Percentiles rank a stretch among this genome's conserved stretches.
These are phyloP conservation scores for Heterodera schachtii DNA, from an alignment of 1,140 invertebrate species.

Conservation along the genomic window DNA sequence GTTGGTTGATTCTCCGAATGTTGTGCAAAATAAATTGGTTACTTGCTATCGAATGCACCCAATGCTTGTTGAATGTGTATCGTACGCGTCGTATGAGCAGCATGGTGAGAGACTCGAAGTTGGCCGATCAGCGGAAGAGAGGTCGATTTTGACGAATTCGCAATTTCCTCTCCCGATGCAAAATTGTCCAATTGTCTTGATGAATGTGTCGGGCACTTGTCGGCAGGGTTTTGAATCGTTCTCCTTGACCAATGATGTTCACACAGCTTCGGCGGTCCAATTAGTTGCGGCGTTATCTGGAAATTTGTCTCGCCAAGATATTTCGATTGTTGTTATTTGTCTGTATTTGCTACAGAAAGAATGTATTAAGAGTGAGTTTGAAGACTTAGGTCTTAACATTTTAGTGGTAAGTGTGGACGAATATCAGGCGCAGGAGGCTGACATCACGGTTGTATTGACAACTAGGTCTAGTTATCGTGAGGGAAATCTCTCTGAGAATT, in stretches of 20 bases:
- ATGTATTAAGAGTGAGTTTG: neutral
- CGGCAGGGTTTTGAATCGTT: neutral
- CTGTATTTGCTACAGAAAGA: conserved; percentile 2
- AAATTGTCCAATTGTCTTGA: neutral
- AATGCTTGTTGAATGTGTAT: neutral
- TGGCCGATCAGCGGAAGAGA: neutral
- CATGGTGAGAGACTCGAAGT: neutral
- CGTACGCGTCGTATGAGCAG: conserved; percentile 1
- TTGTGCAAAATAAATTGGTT: neutral
- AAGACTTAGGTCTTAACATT: neutral
- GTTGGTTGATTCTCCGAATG: neutral
- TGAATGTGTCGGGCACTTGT: conserved; percentile 4
- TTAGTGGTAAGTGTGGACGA: neutral
- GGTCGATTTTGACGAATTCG: neutral
- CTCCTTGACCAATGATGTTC: conserved; percentile 1
- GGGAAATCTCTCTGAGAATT: no score
- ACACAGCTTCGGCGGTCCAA: neutral
- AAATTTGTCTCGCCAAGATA: neutral
- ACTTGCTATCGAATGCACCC: conserved; percentile 12
- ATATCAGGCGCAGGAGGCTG: neutral
- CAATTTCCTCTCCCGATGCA: conserved; percentile 7
- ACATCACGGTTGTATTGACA: neutral
- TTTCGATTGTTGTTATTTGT: conserved; percentile 9
- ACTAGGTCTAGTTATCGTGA: no score
- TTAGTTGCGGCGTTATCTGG: neutral